Evolutionary conservation across 2,888 invertebrate genomes (phyloP).

Genomic region (Leucophenga maculata): DNA sequence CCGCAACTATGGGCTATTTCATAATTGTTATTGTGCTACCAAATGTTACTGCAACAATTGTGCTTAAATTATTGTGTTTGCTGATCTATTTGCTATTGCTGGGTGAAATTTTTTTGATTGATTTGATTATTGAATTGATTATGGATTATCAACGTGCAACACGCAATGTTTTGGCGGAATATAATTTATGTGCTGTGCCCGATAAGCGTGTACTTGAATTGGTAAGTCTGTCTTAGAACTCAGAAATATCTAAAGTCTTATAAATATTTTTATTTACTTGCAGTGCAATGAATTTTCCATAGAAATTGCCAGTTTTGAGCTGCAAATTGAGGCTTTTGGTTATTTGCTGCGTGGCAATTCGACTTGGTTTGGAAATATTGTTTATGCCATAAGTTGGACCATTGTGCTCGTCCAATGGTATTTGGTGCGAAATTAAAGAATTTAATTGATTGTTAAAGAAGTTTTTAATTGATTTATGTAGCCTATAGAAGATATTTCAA

Average conservation of each 20-base stretch:
- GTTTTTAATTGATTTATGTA: no score
- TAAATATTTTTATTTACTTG: no score
- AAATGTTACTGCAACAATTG: background rate
- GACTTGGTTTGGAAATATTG: background rate
- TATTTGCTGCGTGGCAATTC: background rate
- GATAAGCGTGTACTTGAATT: no score
- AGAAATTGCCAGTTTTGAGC: conserved; percentile 2
- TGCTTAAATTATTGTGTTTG: background rate
- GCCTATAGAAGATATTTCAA: no score
- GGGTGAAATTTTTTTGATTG: background rate
- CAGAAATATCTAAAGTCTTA: no score
- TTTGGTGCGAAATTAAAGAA: background rate
- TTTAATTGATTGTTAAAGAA: background rate
- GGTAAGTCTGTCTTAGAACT: no score
- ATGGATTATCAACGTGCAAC: background rate
- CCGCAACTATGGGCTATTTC: background rate
- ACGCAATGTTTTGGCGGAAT: background rate
- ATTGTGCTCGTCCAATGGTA: background rate
- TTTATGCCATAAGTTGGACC: background rate
- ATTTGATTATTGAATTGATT: conserved; percentile 3
- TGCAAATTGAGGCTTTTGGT: background rate
- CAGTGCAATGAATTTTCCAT: conserved; percentile 3
- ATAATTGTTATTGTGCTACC: background rate
- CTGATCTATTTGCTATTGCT: background rate
- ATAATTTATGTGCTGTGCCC: no score